Conservation (phyloP, 2,797 vertebrate genomes). For the Rhodeus uyekii region DNA sequence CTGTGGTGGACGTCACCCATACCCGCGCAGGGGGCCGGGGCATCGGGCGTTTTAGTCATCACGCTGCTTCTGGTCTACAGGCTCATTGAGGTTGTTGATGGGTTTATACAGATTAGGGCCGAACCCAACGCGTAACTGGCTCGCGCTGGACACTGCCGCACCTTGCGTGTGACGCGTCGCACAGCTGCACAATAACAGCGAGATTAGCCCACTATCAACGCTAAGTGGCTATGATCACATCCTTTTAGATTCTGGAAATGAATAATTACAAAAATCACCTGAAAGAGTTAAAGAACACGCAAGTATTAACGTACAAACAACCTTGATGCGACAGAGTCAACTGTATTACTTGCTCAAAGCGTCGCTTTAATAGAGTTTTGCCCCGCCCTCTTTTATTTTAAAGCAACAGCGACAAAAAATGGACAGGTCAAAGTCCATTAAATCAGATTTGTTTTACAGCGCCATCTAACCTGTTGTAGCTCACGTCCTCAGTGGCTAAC, state of each 20-base stretch:
- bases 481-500: background rate
- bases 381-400: constrained; percentile 35
- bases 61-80: background rate
- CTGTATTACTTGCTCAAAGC: background rate
- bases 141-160: background rate
- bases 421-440: background rate
- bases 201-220: background rate
- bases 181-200: background rate
- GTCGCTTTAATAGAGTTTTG: background rate
- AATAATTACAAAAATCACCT: background rate
- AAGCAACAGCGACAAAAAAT: constrained; percentile 24
- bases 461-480: background rate
- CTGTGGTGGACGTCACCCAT: constrained; percentile 34
- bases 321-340: background rate
- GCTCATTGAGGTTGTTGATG: constrained; percentile 15
- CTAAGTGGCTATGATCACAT: background rate
- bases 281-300: background rate
- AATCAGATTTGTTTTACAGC: constrained; percentile 11
- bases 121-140: background rate
- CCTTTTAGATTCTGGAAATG: background rate
- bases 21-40: constrained; percentile 37
- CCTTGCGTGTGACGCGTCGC: background rate
- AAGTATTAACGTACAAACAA: background rate
- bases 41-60: constrained; percentile 59
- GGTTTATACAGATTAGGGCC: constrained; percentile 16